Evolutionary conservation across 2,797 vertebrate species (phyloP).

Genomic region (Chrosomus eos): DNA sequence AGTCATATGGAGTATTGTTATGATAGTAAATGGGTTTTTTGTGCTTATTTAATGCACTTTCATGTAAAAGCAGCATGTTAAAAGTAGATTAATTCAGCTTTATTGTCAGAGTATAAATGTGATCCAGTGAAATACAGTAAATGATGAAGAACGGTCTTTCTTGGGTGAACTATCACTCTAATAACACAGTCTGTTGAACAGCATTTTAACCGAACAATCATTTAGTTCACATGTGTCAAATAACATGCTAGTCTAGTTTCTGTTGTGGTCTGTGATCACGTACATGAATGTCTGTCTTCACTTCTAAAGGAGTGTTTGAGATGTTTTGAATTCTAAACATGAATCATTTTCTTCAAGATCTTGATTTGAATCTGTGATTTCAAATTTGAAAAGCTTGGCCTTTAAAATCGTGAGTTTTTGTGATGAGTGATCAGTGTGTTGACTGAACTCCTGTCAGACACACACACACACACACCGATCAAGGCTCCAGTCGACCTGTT

Average conservation of each 20-base stretch:
- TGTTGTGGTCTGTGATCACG: not conserved
- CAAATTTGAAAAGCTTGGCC: not conserved
- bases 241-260: not conserved
- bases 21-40: not conserved
- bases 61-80: not conserved
- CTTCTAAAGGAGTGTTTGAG: not conserved
- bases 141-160: too few species aligned
- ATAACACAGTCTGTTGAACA: not conserved
- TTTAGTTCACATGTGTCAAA: not conserved
- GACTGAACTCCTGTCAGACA: not conserved
- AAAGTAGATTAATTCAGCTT: not conserved
- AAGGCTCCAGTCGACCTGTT: not conserved
- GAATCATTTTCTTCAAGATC: not conserved
- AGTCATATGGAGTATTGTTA: not conserved
- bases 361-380: not conserved
- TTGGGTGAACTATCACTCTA: not conserved
- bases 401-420: too few species aligned
- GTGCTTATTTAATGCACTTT: not conserved
- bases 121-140: not conserved
- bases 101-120: not conserved
- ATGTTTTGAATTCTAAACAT: not conserved
- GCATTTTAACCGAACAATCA: not conserved
- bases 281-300: not conserved
- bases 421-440: not conserved
- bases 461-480: rapidly evolving